phyloP scores from a whole-genome alignment of 2,797 vertebrate genomes.

The Gymnoscopelus braueri region DNA sequence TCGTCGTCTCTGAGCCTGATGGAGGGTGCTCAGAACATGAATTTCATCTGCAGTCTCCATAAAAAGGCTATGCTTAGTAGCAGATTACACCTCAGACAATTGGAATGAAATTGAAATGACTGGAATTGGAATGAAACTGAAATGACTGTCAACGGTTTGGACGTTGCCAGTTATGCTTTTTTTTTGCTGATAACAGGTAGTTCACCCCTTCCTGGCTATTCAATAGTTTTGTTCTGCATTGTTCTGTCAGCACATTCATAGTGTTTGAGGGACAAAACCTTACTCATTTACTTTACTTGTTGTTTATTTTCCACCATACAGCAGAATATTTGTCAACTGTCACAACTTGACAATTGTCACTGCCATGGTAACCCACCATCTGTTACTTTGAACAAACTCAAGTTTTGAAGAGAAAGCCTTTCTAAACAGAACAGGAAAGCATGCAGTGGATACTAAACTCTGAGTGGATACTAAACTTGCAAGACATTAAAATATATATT shows the following conservation, averaged over 20 bases:
- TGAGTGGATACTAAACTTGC: no score
- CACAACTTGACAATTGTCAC: conserved; percentile 18
- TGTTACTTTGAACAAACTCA: conserved; percentile 16
- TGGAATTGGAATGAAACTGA: no score
- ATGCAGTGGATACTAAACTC: no score
- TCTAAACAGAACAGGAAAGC: conserved; percentile 4
- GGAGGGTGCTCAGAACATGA: conserved; percentile 43
- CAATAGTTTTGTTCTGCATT: conserved; percentile 38
- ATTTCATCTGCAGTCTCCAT: conserved; percentile 32
- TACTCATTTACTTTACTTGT: conserved; percentile 28
- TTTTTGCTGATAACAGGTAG: conserved; percentile 38
- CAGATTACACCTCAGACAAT: conserved; percentile 36
- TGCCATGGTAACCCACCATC: not conserved
- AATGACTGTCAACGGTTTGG: no score
- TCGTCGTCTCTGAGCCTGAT: conserved; percentile 35
- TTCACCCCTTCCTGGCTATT: conserved; percentile 41
- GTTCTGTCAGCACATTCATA: conserved; percentile 24
- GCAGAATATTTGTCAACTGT: conserved; percentile 25
- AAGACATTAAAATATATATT: no score
- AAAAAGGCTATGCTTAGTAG: conserved; percentile 35
- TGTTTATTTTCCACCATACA: conserved; percentile 24
- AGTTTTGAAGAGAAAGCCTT: conserved; percentile 21
- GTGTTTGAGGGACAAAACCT: conserved; percentile 23
- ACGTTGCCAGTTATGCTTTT: no score
- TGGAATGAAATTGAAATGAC: conserved; percentile 45